Conservation (phyloP, 2,797 vertebrate species). For the Pseudochromis fuscus region DNA sequence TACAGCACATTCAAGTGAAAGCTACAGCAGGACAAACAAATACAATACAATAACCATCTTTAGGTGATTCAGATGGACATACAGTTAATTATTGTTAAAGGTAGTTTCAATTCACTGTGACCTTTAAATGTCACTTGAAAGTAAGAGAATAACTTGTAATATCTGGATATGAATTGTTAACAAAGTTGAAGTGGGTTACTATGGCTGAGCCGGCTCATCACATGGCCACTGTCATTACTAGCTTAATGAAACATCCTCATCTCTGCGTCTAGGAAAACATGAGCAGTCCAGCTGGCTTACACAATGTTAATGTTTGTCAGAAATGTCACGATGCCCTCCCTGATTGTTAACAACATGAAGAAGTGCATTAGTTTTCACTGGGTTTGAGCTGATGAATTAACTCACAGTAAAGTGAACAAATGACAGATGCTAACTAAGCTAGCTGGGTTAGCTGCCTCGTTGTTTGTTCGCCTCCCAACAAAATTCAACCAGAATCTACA, state of each 20-base stretch:
- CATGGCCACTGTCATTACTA: conserved; percentile 53
- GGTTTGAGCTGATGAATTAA: not conserved
- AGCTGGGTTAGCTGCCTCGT: conserved; percentile 17
- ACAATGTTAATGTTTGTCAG: not conserved
- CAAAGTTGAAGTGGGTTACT: not conserved
- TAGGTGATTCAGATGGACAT: no score
- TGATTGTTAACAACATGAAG: not conserved
- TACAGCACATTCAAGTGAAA: no score
- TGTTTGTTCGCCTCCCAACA: not conserved
- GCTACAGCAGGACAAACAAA: not conserved
- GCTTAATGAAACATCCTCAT: conserved; percentile 22
- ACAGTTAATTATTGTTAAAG: no score
- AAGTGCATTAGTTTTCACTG: fast-evolving
- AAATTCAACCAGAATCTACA: not conserved
- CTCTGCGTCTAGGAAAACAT: conserved; percentile 26
- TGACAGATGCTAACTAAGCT: conserved; percentile 48
- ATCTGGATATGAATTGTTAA: no score
- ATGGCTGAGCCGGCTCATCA: conserved; percentile 23
- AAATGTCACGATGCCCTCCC: no score
- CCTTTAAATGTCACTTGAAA: no score
- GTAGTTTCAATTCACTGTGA: no score
- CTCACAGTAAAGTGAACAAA: not conserved
- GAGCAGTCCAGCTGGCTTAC: not conserved
- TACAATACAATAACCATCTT: no score
- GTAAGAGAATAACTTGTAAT: not conserved